These are phyloP conservation scores for Bothrops jararaca DNA, from an alignment of 2,113 vertebrate species.

Conservation along the genomic window DNA sequence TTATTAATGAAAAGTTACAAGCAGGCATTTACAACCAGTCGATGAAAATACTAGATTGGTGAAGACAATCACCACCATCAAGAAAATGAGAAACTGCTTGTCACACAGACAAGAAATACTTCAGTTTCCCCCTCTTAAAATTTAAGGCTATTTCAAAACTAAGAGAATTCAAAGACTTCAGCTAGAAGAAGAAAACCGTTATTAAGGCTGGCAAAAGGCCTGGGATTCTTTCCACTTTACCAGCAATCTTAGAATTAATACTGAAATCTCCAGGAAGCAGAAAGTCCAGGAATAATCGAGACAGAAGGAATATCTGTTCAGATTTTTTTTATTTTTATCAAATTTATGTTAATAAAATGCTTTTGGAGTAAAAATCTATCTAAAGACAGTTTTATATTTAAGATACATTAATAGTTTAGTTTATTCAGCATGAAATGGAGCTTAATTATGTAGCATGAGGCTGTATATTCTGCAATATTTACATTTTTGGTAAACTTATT, in stretches of 20 bases:
- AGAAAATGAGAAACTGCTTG: background rate
- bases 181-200: background rate
- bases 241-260: background rate
- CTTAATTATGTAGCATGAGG: too few relatives aligned
- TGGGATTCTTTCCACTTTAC: background rate
- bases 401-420: too few relatives aligned
- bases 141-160: background rate
- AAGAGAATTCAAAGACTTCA: background rate
- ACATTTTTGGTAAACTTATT: too few relatives aligned
- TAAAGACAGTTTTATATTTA: too few relatives aligned
- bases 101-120: background rate
- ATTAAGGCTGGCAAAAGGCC: background rate
- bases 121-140: background rate
- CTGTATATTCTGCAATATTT: too few relatives aligned
- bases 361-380: too few relatives aligned
- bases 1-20: background rate
- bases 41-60: background rate
- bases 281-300: background rate
- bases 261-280: background rate
- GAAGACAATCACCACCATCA: background rate
- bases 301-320: background rate
- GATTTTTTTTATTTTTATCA: too few relatives aligned
- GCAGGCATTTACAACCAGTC: background rate
- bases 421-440: too few relatives aligned
- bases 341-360: too few relatives aligned